Conservation (phyloP, 2,888 invertebrate species). For the Sesia apiformis region DNA sequence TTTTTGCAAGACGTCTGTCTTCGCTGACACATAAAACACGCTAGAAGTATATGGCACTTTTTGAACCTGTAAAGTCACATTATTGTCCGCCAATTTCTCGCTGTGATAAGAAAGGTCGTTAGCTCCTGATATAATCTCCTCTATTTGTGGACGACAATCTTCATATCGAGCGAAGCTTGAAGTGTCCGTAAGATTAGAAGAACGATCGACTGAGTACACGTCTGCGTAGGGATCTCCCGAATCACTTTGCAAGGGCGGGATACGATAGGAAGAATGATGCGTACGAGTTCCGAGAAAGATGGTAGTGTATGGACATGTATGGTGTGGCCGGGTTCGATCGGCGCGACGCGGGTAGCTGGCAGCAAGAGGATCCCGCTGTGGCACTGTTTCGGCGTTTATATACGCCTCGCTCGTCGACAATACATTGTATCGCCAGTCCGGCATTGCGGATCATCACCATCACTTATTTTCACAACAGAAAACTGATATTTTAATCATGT, state of each 20-base stretch:
- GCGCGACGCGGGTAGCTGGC: conserved; percentile 70
- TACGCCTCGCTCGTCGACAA: conserved; percentile 70
- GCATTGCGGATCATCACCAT: conserved; percentile 62
- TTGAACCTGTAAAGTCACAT: conserved; percentile 49
- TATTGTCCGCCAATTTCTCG: conserved; percentile 28
- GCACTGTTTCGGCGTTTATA: conserved; percentile 43
- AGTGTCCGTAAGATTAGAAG: conserved; percentile 64
- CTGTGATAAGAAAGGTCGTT: conserved; percentile 25
- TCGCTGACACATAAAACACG: conserved; percentile 55
- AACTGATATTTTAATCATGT: conserved; percentile 25
- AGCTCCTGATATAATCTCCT: conserved; percentile 34
- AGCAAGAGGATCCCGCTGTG: conserved; percentile 50
- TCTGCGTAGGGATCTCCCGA: conserved; percentile 56
- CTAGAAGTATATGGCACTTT: conserved; percentile 64
- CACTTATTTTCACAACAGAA: conserved; percentile 36
- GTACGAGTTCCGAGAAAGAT: conserved; percentile 54
- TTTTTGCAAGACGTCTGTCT: conserved; percentile 37
- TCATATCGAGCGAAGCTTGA: conserved; percentile 68
- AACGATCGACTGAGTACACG: conserved; percentile 60
- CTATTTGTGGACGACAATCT: conserved; percentile 52
- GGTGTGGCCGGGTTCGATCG: conserved; percentile 60
- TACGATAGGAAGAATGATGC: conserved; percentile 39
- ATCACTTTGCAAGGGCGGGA: conserved; percentile 51
- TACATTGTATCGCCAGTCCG: conserved; percentile 73
- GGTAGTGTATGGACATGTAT: conserved; percentile 67